A percentile compares a stretch with the other conserved stretches of the same genome.
Evolutionary conservation across 2,113 vertebrate species (phyloP).

Genomic region (Ceyx melanurus): DNA sequence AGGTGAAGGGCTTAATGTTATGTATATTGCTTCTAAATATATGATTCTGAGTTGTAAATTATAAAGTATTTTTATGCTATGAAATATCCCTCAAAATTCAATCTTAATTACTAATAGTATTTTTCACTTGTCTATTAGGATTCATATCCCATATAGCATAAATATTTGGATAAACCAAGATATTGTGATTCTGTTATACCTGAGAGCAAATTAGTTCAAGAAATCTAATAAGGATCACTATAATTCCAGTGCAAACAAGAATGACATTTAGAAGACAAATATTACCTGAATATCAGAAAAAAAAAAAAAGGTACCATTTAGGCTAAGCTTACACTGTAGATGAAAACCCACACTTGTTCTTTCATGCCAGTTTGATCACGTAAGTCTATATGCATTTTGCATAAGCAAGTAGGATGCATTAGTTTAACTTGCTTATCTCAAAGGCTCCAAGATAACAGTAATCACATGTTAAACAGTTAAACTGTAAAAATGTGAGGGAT

Average conservation of each 20-base stretch:
- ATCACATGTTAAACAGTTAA: background rate
- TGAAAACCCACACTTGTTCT: background rate
- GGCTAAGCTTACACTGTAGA: background rate
- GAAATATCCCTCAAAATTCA: background rate
- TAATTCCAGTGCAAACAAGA: constrained; percentile 41
- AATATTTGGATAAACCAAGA: background rate
- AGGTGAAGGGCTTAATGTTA: background rate
- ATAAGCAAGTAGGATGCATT: background rate
- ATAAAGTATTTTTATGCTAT: background rate
- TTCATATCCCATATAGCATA: background rate
- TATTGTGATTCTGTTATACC: background rate
- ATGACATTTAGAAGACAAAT: constrained; percentile 18
- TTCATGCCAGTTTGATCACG: background rate
- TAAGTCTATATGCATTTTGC: background rate
- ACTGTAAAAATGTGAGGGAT: background rate
- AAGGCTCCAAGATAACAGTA: background rate
- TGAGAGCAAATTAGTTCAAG: background rate
- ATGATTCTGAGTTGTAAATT: background rate
- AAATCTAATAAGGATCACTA: background rate
- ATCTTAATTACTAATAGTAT: background rate
- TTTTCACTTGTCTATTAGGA: background rate
- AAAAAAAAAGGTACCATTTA: background rate
- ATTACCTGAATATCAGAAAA: background rate
- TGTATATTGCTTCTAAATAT: background rate
- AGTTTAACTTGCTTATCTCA: background rate